Conservation (phyloP, 2,797 vertebrate species). For the Eremophila alpestris region DNA sequence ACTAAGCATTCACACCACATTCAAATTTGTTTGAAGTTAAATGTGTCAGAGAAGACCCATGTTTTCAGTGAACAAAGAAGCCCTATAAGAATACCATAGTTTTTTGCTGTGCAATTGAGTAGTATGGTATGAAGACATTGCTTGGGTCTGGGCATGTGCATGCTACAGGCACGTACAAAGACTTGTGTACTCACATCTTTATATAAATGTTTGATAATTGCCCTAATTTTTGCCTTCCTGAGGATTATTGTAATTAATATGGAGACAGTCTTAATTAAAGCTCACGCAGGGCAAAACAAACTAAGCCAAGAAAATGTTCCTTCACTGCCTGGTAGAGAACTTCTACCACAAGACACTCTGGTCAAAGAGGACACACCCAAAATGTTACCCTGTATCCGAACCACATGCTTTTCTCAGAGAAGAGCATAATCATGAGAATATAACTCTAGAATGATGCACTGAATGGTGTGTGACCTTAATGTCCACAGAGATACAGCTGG, state of each 20-base stretch:
- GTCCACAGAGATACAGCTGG: background rate
- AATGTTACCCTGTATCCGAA: background rate
- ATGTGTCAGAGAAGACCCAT: background rate
- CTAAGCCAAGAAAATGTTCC: background rate
- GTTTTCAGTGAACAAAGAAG: background rate
- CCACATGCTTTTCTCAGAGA: background rate
- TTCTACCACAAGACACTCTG: background rate
- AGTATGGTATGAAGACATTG: background rate
- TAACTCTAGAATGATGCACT: background rate
- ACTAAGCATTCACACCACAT: background rate
- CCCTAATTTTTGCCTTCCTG: background rate
- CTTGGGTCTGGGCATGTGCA: background rate
- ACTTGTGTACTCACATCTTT: background rate
- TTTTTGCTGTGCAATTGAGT: background rate
- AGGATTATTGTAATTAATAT: background rate
- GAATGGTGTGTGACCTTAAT: background rate
- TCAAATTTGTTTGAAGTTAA: constrained; percentile 11
- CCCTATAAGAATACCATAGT: background rate
- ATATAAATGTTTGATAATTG: background rate
- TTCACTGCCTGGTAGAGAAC: background rate
- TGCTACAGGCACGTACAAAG: background rate
- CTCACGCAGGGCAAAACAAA: background rate
- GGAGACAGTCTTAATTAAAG: background rate
- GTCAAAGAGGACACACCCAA: background rate
- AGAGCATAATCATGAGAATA: background rate